A percentile compares a stretch with the other conserved stretches of the same genome.
phyloP scores from a whole-genome alignment of 2,797 vertebrate species.

The Loriculus beryllinus region DNA sequence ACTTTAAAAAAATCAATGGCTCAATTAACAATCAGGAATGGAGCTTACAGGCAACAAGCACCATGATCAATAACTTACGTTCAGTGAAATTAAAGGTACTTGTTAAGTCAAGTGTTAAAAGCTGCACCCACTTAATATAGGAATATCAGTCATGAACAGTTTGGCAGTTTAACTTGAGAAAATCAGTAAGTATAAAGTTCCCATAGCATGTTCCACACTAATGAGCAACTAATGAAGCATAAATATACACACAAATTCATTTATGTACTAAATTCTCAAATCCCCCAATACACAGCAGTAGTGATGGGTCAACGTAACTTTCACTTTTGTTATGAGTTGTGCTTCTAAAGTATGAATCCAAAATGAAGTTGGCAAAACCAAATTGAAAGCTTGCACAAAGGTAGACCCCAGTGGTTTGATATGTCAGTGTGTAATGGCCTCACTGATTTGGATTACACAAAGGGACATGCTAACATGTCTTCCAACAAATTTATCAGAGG shows the following conservation, averaged over 20 bases:
- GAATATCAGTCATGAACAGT: conserved; percentile 59
- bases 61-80: conserved; percentile 77
- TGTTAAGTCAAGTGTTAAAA: conserved; percentile 79
- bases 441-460: background rate
- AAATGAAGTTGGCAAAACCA: conserved; percentile 10
- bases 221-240: conserved; percentile 64
- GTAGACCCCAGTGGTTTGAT: background rate
- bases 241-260: conserved; percentile 52
- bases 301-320: conserved; percentile 6
- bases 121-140: conserved; percentile 56
- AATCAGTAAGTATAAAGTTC: conserved; percentile 64
- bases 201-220: conserved; percentile 59
- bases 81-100: conserved; percentile 78
- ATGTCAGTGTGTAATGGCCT: background rate
- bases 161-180: conserved; percentile 64
- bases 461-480: background rate
- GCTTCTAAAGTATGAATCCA: background rate
- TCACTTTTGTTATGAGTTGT: background rate
- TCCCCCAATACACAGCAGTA: background rate
- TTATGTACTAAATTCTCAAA: conserved; percentile 58
- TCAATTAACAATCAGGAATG: conserved; percentile 78
- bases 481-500: background rate
- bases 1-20: conserved; percentile 74
- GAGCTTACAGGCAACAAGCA: conserved; percentile 73
- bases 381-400: background rate